phyloP scores from a whole-genome alignment of 2,797 vertebrate species.

The Rhyacichthys aspro region DNA sequence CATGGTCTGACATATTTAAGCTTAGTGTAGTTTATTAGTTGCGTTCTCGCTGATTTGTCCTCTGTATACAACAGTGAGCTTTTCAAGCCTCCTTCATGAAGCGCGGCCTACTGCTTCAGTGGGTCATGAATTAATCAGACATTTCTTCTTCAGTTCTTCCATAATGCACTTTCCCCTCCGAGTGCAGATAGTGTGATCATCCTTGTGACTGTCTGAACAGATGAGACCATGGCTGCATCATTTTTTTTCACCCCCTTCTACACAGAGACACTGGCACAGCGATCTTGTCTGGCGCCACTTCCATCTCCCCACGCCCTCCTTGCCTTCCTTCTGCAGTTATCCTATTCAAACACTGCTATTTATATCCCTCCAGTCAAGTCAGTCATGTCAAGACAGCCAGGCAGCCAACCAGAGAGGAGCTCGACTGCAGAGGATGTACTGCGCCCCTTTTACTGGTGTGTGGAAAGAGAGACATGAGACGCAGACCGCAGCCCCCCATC shows the following conservation, averaged over 20 bases:
- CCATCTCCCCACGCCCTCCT: slow-evolving; percentile 46
- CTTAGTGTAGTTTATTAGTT: slow-evolving; percentile 5
- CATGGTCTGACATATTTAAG: neutral
- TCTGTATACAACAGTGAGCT: slow-evolving; percentile 24
- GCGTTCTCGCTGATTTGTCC: slow-evolving; percentile 18
- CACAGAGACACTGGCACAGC: slow-evolving; percentile 71
- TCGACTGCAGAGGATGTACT: slow-evolving; percentile 56
- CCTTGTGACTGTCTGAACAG: slow-evolving; percentile 58
- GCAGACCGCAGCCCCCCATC: slow-evolving; percentile 40
- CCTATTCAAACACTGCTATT: slow-evolving; percentile 82
- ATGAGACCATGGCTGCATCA: slow-evolving; percentile 59
- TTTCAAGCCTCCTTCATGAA: slow-evolving; percentile 41
- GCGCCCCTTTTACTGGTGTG: slow-evolving; percentile 59
- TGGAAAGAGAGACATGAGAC: slow-evolving; percentile 48
- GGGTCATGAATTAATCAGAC: slow-evolving; percentile 75
- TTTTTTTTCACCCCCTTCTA: slow-evolving; percentile 35
- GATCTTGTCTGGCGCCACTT: slow-evolving; percentile 75
- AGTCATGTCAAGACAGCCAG: slow-evolving; percentile 65
- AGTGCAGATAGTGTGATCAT: slow-evolving; percentile 56
- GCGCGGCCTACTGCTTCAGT: slow-evolving; percentile 51
- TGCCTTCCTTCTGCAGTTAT: slow-evolving; percentile 72
- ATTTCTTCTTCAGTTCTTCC: slow-evolving; percentile 55
- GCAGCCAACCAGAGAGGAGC: slow-evolving; percentile 59
- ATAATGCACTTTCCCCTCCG: slow-evolving; percentile 62
- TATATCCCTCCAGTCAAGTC: slow-evolving; percentile 78